Base-by-base conservation (phyloP, 2,888 invertebrate genomes). In the Xestia xanthographa region DNA sequence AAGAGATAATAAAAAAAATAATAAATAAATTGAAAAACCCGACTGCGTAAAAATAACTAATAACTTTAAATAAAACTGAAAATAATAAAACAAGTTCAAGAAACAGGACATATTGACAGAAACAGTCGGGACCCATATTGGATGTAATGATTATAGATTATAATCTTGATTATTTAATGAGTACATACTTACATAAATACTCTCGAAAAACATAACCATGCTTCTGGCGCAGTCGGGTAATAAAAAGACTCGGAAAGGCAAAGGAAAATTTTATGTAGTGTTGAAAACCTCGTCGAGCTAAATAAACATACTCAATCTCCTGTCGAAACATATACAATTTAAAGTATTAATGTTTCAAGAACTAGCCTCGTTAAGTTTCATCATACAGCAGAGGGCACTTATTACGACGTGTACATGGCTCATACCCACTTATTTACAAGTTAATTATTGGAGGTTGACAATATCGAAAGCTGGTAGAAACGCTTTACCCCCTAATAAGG, bases 401-500 rank as follows among this genome's bases (percentile, higher is more conserved):
- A 84, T 88, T 87, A 83, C 80, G 67, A 58, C 75, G 73, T 75
- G 77, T 66, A 82, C 80, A 86, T 72, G 70, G 65, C 65, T 75
- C 63, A 88, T 90, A 87, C 85, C 87, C 80, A 75, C 77, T 88
- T 76, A 88, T 88, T 84, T 86, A 84, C 89, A 83, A 85, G 87
- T 84, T 85, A 87, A 89, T 91, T 88, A 89, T 87, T 87, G 72
- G 80, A 82, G 85, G 87, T 88, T 88, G 88, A 90, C 86, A 90
- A 87, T 91, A 90, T 87, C 78, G 85, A 85, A 88, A 89, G 90
- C 90, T 86, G 89, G 90, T 88, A 85, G 83, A 79, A 82, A 86
- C 75, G n/a, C 75, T 80, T 86, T 86, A 83, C 84, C 79, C 72
- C 88, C 89, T 90, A 92, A 91, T 92, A 90, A 90, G 91, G 90